Conservation (phyloP, 2,113 vertebrate genomes). For the Callocephalon fimbriatum region DNA sequence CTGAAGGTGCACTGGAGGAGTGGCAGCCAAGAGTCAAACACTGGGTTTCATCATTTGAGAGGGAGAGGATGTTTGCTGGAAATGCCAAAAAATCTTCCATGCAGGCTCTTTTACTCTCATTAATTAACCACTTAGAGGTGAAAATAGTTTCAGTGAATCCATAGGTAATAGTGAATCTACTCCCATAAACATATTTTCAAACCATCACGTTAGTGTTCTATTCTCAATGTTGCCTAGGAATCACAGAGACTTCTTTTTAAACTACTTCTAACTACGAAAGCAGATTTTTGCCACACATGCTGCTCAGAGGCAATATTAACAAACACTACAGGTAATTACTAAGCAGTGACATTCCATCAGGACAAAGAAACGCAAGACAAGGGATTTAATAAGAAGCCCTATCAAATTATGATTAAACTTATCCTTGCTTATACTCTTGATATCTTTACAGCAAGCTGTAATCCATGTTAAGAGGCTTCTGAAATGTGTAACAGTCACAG, state of each 20-base stretch:
- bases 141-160: neutral
- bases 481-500: neutral
- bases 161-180: neutral
- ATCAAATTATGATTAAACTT: slow-evolving; percentile 10
- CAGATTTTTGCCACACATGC: neutral
- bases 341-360: neutral
- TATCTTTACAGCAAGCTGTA: neutral
- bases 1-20: neutral
- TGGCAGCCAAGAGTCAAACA: neutral
- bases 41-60: neutral
- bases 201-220: neutral
- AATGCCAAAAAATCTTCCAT: neutral
- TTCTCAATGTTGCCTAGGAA: neutral
- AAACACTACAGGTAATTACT: neutral
- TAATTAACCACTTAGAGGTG: neutral
- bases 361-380: neutral
- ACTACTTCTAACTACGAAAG: neutral
- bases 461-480: neutral
- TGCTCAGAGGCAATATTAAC: neutral
- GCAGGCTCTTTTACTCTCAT: neutral
- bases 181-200: neutral
- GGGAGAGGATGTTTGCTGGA: neutral
- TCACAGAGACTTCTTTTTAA: neutral
- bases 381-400: neutral
- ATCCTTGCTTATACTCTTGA: neutral